Base-by-base conservation (phyloP, 1,140 invertebrate genomes). In the Nilaparvata lugens region DNA sequence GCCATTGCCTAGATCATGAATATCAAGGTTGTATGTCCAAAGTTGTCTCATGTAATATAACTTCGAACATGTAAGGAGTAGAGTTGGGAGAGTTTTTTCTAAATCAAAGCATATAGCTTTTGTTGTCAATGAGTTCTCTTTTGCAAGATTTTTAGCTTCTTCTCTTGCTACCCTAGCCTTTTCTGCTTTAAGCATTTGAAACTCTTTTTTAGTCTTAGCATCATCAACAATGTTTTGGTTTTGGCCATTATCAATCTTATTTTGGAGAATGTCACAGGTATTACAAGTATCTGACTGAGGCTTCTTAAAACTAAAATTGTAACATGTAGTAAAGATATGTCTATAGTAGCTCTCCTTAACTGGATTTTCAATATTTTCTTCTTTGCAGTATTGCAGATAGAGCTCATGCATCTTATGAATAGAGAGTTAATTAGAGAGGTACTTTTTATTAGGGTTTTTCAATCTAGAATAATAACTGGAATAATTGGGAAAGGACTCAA, bases 31-130 rank as follows among this genome's bases (percentile, higher is more conserved):
- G 31, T n/a, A n/a, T n/a, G n/a, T n/a, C n/a, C n/a, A n/a, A n/a
- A n/a, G n/a, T n/a, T n/a, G n/a, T n/a, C n/a, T n/a, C n/a, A n/a
- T n/a, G n/a, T n/a, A n/a, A n/a, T 56, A 65, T 19, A 58, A 19
- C 0, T 45, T 55, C 21, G 21, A 16, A 55, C 58, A 60, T 14
- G 58, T 42, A 7, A 60, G 52, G 24, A 19, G 13, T 35, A 58
- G 62, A 14, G 43, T 62, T 40, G 60, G 60, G 16, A 64, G 14
- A 4, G 55, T 62, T 56, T 61, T 56, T 56, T 61, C 38, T 23
- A 61, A 40, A 48, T 61, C 60, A 61, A 61, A 61, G 45, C 60
- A n/a, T n/a, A n/a, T n/a, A n/a, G n/a, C n/a, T n/a, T n/a, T n/a
- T n/a, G n/a, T n/a, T n/a, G n/a, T n/a, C 56, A 59, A 55, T 60